Base-by-base conservation (phyloP, 53 echinoderm and acorn worm species). In the Apostichopus leukothele region DNA sequence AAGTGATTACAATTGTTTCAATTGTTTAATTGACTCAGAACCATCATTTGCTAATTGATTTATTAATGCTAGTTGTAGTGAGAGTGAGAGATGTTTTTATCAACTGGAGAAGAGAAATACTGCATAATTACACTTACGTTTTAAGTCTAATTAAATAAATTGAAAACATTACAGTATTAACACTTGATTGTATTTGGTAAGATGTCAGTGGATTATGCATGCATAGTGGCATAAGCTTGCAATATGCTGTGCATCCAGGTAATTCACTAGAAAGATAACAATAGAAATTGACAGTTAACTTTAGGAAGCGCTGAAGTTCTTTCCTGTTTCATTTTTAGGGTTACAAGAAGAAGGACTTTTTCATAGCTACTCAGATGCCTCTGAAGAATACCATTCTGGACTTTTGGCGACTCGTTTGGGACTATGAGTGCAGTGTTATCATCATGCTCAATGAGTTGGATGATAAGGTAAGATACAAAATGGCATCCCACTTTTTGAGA, bases 301-400 rank as follows among this genome's bases (percentile, higher is more conserved):
- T 39, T 39, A 39, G 2, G 39, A 39, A 0, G 39, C 39, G 0
- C 39, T 0, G 39, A 39, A 0, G 39, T 39, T 39, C 39, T 39
- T 39, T 39, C 27, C 3, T 2, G 2, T 39, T 39, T 39, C 0
- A 39, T 81, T 0, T 1, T 9, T 20, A 81, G 81, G 81, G 81
- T 55, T 20, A 57, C 54, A 54, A 81, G 51, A 12, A 81, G 81
- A 81, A 7, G 19, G 18, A 81, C 20, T 57, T 14, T 20, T 59
- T 81, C 25, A 21, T 81, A 81, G 81, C 81, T 20, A 81, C 55
- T n/a, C 81, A 81, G 21, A 59, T 81, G 81, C 81, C 81, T 5
- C 19, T 81, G 81, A 19, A 53, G 81, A 53, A 57, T 53, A 81
- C 81, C 60, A 53, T 81, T 54, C 18, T 81, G 21, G 81, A 81